Conservation (phyloP, 2,888 invertebrate species). For the Mamestra brassicae region DNA sequence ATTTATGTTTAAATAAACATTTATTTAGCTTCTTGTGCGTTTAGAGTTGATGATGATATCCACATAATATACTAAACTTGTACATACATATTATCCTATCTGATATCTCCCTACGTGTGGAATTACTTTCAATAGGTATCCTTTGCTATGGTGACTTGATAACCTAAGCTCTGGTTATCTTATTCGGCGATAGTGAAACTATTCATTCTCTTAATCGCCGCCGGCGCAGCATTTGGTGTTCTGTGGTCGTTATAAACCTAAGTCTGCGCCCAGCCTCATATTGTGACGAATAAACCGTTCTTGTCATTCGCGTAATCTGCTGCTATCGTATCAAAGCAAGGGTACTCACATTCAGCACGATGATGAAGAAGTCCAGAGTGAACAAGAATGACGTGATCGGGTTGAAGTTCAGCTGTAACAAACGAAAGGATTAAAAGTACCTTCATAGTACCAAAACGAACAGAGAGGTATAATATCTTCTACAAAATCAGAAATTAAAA, state of each 20-base stretch:
- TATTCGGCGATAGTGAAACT: not conserved
- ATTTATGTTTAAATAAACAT: constrained; percentile 25
- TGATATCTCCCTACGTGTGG: not conserved
- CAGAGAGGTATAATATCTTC: not conserved
- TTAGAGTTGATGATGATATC: not conserved
- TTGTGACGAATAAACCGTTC: not conserved
- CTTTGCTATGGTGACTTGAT: not conserved
- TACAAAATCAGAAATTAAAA: not conserved
- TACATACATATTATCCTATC: not conserved
- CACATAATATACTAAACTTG: not conserved
- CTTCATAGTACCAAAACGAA: constrained; percentile 21
- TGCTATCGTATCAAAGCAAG: not conserved
- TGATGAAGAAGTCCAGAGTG: constrained; percentile 94
- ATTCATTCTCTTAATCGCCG: too few species aligned
- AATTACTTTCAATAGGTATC: not conserved
- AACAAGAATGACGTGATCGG: constrained; percentile 94
- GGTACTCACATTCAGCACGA: constrained; percentile 94
- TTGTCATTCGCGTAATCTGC: not conserved
- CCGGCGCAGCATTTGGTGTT: too few species aligned
- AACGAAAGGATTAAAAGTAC: constrained; percentile 56
- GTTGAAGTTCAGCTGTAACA: constrained; percentile 93
- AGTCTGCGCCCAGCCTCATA: not conserved
- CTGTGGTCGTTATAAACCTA: too few species aligned
- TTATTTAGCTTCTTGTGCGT: not conserved
- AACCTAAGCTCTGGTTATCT: too few species aligned